A percentile compares a stretch with the other conserved stretches of the same genome.
Conservation (phyloP, 2,797 vertebrate genomes). For the Denticeps clupeoides region DNA sequence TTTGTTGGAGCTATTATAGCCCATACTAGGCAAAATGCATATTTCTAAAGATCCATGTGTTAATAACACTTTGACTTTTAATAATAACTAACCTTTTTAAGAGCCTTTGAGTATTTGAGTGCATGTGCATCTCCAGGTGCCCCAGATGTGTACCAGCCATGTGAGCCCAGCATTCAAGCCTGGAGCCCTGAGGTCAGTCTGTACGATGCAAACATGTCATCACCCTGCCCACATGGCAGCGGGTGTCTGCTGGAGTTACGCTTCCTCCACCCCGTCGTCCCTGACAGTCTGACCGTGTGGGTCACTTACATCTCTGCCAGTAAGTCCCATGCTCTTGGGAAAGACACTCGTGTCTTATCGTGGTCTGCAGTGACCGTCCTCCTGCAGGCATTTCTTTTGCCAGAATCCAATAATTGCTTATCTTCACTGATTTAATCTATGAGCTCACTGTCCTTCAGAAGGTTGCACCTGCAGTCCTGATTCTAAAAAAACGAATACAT, state of each 20-base stretch:
- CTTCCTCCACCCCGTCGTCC: constrained; percentile 71
- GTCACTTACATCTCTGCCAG: constrained; percentile 78
- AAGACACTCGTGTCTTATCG: no score
- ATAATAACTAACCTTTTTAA: neutral
- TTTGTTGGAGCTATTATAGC: no score
- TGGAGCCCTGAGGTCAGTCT: constrained; percentile 94
- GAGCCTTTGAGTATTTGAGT: constrained; percentile 7
- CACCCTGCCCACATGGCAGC: constrained; percentile 73
- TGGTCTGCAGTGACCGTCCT: no score
- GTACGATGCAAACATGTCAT: constrained; percentile 84
- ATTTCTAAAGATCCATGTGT: no score
- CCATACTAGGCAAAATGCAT: no score
- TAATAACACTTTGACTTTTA: no score
- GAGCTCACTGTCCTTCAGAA: no score
- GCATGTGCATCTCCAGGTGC: constrained; percentile 57
- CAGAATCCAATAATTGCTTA: no score
- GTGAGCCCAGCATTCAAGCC: constrained; percentile 88
- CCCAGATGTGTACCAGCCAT: constrained; percentile 87
- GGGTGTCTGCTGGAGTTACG: constrained; percentile 81
- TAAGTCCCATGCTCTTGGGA: constrained; percentile 27
- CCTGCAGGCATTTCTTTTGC: no score
- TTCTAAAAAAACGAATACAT: no score
- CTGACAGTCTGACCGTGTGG: constrained; percentile 78
- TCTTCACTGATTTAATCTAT: no score
- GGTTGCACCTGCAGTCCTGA: no score